A percentile compares a stretch with the other conserved stretches of the same genome.
Evolutionary conservation across 2,797 vertebrate genomes (phyloP).

Genomic region (Oreonectes daqikongensis): DNA sequence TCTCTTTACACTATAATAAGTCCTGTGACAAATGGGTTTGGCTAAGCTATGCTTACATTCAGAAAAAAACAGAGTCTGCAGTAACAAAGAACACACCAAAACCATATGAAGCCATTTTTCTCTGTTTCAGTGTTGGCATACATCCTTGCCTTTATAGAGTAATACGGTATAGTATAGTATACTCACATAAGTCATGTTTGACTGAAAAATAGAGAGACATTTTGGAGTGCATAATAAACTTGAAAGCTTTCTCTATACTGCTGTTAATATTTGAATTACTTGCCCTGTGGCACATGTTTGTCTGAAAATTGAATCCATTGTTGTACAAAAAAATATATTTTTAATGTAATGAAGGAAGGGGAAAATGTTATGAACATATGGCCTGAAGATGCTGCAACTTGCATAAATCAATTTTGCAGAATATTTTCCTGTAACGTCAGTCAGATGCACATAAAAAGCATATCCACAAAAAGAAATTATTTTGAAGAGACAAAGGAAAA

Average conservation of each 20-base stretch:
- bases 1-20: too few species aligned
- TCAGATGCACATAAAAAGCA: conserved; percentile 11
- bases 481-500: conserved; percentile 6
- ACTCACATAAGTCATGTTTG: neutral
- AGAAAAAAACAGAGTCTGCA: too few species aligned
- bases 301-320: conserved; percentile 11
- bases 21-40: too few species aligned
- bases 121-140: too few species aligned
- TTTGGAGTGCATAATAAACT: neutral
- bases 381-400: neutral
- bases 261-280: conserved; percentile 5
- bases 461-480: conserved; percentile 10
- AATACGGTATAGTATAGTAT: too few species aligned
- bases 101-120: too few species aligned
- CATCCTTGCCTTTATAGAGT: too few species aligned
- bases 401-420: conserved; percentile 10
- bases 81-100: too few species aligned
- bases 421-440: conserved; percentile 6
- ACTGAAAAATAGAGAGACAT: neutral
- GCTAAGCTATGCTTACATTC: too few species aligned
- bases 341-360: neutral
- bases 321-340: neutral
- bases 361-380: conserved; percentile 12
- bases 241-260: neutral
- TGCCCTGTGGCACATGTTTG: neutral